Evolutionary conservation across 2,888 invertebrate genomes (phyloP).

Genomic region (Chymomyza procnemis): DNA sequence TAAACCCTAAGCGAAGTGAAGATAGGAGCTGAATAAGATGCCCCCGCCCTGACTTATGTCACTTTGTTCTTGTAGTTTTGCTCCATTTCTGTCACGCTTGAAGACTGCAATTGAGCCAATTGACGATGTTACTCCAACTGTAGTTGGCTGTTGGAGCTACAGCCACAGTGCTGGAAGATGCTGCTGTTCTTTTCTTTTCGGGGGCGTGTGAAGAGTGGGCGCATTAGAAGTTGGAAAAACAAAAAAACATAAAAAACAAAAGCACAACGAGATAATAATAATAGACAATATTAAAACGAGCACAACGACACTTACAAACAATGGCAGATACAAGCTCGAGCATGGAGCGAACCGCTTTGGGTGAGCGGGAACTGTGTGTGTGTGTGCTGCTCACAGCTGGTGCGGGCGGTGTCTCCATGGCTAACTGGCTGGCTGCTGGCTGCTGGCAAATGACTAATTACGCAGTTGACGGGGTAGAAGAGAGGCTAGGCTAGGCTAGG

Average conservation of each 20-base stretch:
- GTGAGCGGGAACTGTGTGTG: background rate
- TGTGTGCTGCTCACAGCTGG: background rate
- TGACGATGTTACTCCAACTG: slow-evolving; percentile 60
- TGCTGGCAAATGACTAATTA: slow-evolving; percentile 67
- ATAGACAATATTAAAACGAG: slow-evolving; percentile 67
- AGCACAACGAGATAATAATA: slow-evolving; percentile 57
- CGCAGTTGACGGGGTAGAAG: slow-evolving; percentile 36
- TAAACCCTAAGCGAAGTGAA: background rate
- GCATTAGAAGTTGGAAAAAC: slow-evolving; percentile 38
- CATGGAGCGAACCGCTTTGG: no score
- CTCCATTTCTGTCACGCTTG: slow-evolving; percentile 73
- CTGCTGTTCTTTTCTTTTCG: slow-evolving; percentile 14
- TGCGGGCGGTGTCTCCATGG: slow-evolving; percentile 22
- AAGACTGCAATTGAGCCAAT: slow-evolving; percentile 74
- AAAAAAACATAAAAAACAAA: slow-evolving; percentile 38
- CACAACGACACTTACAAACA: slow-evolving; percentile 49
- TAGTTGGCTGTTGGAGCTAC: slow-evolving; percentile 47
- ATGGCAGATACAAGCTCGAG: background rate
- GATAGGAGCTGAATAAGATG: background rate
- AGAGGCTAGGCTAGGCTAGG: background rate
- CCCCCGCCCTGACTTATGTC: slow-evolving; percentile 2
- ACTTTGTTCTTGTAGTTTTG: slow-evolving; percentile 48
- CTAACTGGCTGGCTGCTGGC: background rate
- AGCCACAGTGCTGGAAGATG: slow-evolving; percentile 3
- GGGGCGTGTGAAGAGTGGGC: slow-evolving; percentile 67